Conservation (phyloP, 2,113 vertebrate species). For the Copsychus sechellarum region DNA sequence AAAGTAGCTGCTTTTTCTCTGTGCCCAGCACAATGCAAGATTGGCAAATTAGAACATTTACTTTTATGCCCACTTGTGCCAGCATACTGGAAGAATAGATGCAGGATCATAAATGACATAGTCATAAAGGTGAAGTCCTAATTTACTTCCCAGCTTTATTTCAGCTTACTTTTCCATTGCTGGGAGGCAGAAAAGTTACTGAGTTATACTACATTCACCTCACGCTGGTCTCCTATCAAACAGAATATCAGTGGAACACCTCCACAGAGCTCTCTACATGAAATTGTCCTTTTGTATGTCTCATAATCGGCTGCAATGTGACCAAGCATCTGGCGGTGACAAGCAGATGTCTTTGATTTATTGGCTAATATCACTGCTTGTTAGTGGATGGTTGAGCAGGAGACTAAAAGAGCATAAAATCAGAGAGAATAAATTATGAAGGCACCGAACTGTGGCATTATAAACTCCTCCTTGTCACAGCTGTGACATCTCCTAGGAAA, state of each 20-base stretch:
- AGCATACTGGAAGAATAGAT: constrained; percentile 7
- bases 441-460: constrained; percentile 80
- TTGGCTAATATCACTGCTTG: constrained; percentile 88
- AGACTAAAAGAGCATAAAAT: constrained; percentile 86
- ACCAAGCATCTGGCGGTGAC: constrained; percentile 89
- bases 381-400: constrained; percentile 86
- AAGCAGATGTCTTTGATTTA: constrained; percentile 91
- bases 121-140: constrained; percentile 58
- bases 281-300: constrained; percentile 78
- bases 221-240: constrained; percentile 80
- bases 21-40: background rate
- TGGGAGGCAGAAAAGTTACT: constrained; percentile 69
- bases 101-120: constrained; percentile 26
- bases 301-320: constrained; percentile 86
- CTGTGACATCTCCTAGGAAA: constrained; percentile 79
- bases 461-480: constrained; percentile 79
- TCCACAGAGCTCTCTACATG: constrained; percentile 73
- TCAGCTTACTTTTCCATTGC: constrained; percentile 63
- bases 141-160: constrained; percentile 72
- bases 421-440: constrained; percentile 89
- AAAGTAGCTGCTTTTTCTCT: background rate
- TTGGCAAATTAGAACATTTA: constrained; percentile 21
- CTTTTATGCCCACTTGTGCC: constrained; percentile 18
- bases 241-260: constrained; percentile 76
- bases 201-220: constrained; percentile 70